phyloP scores from a whole-genome alignment of 2,888 invertebrate genomes.

The Camptogramma bilineatum region DNA sequence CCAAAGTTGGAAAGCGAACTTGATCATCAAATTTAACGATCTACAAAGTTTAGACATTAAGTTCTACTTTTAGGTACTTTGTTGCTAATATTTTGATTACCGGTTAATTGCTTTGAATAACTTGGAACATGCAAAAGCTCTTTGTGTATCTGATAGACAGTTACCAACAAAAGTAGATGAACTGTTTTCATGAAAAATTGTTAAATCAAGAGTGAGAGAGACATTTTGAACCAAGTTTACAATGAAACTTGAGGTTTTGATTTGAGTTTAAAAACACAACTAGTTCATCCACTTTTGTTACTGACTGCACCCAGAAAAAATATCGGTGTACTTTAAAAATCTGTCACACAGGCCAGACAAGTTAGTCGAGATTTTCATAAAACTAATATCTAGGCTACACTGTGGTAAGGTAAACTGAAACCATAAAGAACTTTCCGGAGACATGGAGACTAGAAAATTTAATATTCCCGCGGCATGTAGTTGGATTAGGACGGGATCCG shows the following conservation, averaged over 20 bases:
- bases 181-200: not conserved
- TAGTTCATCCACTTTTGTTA: no score
- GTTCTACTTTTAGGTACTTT: slow-evolving; percentile 59
- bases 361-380: slow-evolving; percentile 56
- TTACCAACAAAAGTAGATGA: not conserved
- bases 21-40: slow-evolving; percentile 70
- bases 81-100: slow-evolving; percentile 55
- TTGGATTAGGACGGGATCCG: slow-evolving; percentile 43
- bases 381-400: slow-evolving; percentile 69
- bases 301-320: no score
- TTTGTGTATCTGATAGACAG: slow-evolving; percentile 18
- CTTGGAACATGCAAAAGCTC: slow-evolving; percentile 38
- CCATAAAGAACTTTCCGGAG: slow-evolving; percentile 69
- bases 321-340: no score
- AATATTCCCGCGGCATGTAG: slow-evolving; percentile 66
- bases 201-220: no score
- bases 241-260: no score
- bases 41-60: slow-evolving; percentile 64
- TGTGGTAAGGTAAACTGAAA: slow-evolving; percentile 69
- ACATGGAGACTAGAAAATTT: slow-evolving; percentile 73
- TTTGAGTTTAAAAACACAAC: no score
- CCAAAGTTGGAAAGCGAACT: slow-evolving; percentile 63
- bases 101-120: slow-evolving; percentile 45
- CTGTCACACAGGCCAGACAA: no score
- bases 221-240: no score